A percentile compares a stretch with the other conserved stretches of the same genome.
Conservation (phyloP, 2,888 invertebrate species). For the Polyploca ridens region DNA sequence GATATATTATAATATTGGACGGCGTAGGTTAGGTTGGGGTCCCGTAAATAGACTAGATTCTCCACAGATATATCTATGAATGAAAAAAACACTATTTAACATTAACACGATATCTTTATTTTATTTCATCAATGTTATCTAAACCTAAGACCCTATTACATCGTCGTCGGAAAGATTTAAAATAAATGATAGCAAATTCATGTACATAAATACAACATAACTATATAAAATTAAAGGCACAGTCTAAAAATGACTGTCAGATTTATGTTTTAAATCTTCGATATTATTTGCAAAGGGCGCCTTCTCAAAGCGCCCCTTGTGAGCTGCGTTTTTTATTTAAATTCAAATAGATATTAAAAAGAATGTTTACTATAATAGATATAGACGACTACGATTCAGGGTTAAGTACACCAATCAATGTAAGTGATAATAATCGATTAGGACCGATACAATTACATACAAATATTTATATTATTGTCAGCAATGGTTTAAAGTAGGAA, state of each 20-base stretch:
- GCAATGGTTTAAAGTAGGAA: conserved; percentile 36
- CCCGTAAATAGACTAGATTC: too few species aligned
- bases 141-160: conserved; percentile 41
- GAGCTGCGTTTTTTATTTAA: neutral
- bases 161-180: conserved; percentile 22
- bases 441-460: conserved; percentile 38
- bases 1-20: too few species aligned
- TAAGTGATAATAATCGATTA: conserved; percentile 3
- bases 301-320: neutral
- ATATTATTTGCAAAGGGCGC: neutral
- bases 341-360: neutral
- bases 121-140: conserved; percentile 37
- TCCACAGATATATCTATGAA: neutral
- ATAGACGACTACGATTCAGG: conserved; percentile 41
- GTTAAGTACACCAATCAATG: conserved; percentile 24
- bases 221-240: too few species aligned
- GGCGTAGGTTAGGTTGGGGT: too few species aligned
- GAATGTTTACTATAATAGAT: conserved; percentile 2
- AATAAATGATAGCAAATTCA: neutral
- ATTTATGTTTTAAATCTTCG: neutral
- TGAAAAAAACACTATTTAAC: conserved; percentile 48
- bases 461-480: conserved; percentile 53
- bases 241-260: neutral
- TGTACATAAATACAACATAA: neutral
- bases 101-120: conserved; percentile 47